Evolutionary conservation across 2,113 vertebrate species (phyloP), one percentile per base, ranked within the genome.

Genomic region (Spheniscus mendiculus): DNA sequence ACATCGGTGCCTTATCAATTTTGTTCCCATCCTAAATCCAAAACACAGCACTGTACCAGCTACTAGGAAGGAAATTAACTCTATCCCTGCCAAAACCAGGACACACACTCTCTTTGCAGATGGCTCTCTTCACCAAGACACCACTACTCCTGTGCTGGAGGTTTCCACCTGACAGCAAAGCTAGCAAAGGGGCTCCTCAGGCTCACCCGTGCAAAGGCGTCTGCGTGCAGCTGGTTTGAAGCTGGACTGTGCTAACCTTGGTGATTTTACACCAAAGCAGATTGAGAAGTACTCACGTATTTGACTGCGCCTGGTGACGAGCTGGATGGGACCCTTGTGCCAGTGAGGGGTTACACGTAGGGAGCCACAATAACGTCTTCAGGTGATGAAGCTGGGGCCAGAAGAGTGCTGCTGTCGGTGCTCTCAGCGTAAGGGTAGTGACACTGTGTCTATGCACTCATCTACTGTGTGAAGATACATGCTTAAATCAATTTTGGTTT

Each of bases 301-400:
- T 55, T 50, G 21, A 13, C 38, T 55, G 30, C 5, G 7, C 6
- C 49, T 59, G 47, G 17, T 36, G 52, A 29, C 0, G 6, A 62
- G 66, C 15, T 71, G 52, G 22, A 30, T 58, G 15, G 47, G 66
- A 62, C 19, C 32, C 17, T 79, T 8, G 8, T 78, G 34, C 45
- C 40, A 38, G 12, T 32, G 59, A 6, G 5, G 66, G 23, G 11
- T 66, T 44, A 20, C 56, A 49, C 0, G 0, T 3, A 40, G 40
- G 53, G 40, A 87, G 44, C 34, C 72, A 55, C 49, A 50, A 16
- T 2, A 73, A 49, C 29, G 3, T 52, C 85, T 63, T 70, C n/a
- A 71, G 9, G 47, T 66, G 65, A n/a, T 61, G 82, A 67, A 62
- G 38, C 50, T 85, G 42, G 25, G 44, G 16, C 26, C 65, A 58